Evolutionary conservation across 2,113 vertebrate genomes (phyloP).

Genomic region (Centropus unirufus): DNA sequence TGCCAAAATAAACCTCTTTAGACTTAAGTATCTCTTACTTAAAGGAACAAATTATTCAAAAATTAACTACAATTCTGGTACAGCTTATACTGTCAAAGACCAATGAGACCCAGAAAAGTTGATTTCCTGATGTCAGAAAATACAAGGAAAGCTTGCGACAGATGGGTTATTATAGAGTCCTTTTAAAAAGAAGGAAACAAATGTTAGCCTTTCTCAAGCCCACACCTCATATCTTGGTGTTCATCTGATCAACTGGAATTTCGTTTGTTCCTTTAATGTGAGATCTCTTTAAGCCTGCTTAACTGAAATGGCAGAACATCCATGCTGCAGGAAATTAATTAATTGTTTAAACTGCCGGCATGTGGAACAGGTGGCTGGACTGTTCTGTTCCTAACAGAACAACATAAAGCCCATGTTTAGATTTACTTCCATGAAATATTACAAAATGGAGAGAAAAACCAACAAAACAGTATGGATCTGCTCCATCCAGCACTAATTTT

Average conservation of each 20-base stretch:
- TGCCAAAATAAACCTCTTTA: not conserved
- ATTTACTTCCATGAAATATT: not conserved
- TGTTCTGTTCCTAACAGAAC: not conserved
- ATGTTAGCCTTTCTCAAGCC: not conserved
- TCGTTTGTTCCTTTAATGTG: not conserved
- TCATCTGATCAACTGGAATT: not conserved
- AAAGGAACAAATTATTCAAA: not conserved
- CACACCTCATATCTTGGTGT: not conserved
- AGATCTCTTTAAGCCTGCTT: not conserved
- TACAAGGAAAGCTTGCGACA: not conserved
- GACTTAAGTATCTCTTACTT: not conserved
- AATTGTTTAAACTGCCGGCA: not conserved
- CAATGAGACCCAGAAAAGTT: not conserved
- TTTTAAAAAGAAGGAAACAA: not conserved
- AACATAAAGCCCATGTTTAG: not conserved
- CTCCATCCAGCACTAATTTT: not conserved
- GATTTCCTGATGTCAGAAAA: not conserved
- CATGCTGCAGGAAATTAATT: not conserved
- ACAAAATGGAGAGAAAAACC: not conserved
- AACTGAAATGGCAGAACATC: not conserved
- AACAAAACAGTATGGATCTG: not conserved
- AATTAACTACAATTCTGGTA: not conserved
- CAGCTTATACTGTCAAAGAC: not conserved
- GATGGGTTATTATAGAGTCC: not conserved
- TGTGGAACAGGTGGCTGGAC: not conserved